Percentiles rank a stretch among this genome's conserved stretches.
These are phyloP conservation scores for Andrena haemorrhoa DNA, from an alignment of 2,888 invertebrate species.

Conservation along the genomic window DNA sequence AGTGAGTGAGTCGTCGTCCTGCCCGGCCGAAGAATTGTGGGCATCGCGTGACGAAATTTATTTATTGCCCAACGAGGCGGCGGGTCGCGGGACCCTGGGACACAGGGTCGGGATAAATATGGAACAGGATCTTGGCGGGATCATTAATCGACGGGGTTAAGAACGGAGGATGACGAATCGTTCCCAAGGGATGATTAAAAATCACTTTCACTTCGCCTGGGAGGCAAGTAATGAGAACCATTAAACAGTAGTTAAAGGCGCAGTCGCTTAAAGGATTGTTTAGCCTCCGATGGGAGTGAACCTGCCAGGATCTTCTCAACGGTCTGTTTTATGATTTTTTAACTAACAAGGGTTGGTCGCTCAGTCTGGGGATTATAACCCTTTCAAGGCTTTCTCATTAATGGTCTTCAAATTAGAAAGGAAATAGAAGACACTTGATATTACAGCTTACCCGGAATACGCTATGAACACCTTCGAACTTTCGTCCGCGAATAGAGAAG, in stretches of 20 bases:
- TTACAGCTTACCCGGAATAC: too few relatives aligned
- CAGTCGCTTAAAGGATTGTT: slow-evolving; percentile 24
- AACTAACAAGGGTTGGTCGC: not conserved
- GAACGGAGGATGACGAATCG: slow-evolving; percentile 44
- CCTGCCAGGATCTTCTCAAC: not conserved
- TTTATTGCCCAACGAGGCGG: slow-evolving; percentile 73
- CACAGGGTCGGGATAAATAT: slow-evolving; percentile 62
- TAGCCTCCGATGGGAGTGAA: not conserved
- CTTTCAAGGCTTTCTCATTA: not conserved
- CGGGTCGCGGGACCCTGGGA: slow-evolving; percentile 18
- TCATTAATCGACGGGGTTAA: slow-evolving; percentile 49
- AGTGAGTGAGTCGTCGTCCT: slow-evolving; percentile 55
- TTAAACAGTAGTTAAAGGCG: slow-evolving; percentile 43
- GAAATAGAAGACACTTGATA: too few relatives aligned
- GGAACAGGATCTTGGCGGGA: slow-evolving; percentile 60
- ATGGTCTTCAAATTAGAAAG: too few relatives aligned
- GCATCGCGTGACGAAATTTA: slow-evolving; percentile 80
- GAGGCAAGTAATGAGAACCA: slow-evolving; percentile 39
- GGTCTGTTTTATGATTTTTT: not conserved
- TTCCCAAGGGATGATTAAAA: slow-evolving; percentile 55
- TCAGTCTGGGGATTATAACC: not conserved
- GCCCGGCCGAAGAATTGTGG: slow-evolving; percentile 76
- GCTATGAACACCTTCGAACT: too few relatives aligned
- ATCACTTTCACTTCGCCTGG: slow-evolving; percentile 35
- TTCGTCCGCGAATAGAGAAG: too few relatives aligned